phyloP scores from a whole-genome alignment of 2,113 vertebrate species.

The Takifugu flavidus region DNA sequence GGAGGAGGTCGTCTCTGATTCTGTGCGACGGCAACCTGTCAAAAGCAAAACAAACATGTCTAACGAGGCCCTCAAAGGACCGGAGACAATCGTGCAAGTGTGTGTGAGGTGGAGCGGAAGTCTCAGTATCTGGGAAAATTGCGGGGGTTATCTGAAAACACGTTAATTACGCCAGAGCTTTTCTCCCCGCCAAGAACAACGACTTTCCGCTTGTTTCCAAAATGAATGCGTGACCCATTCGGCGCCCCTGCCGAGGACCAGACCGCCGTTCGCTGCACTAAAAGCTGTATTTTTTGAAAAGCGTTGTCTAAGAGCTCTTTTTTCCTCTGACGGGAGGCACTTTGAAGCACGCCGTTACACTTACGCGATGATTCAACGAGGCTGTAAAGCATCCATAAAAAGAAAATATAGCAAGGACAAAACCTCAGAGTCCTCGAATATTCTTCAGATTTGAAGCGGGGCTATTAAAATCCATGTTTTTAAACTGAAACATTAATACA shows the following conservation, averaged over 20 bases:
- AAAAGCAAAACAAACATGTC: constrained; percentile 73
- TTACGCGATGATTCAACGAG: constrained; percentile 45
- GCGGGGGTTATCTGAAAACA: constrained; percentile 65
- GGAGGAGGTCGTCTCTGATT: constrained; percentile 36
- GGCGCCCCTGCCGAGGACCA: constrained; percentile 30
- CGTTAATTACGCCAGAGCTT: constrained; percentile 64
- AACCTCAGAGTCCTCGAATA: constrained; percentile 37
- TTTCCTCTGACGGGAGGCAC: constrained; percentile 22
- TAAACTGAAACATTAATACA: constrained; percentile 16
- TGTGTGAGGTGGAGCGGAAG: constrained; percentile 50
- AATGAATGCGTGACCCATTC: constrained; percentile 60
- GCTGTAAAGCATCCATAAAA: constrained; percentile 43
- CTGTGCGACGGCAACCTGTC: constrained; percentile 62
- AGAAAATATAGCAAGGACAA: constrained; percentile 30
- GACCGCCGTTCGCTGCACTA: constrained; percentile 61
- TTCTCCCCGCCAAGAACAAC: constrained; percentile 48
- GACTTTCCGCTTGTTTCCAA: constrained; percentile 58
- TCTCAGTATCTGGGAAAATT: constrained; percentile 56
- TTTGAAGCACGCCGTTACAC: constrained; percentile 42
- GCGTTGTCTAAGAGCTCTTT: constrained; percentile 55
- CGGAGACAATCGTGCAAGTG: constrained; percentile 51
- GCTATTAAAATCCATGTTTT: constrained; percentile 37
- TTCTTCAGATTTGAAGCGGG: constrained; percentile 26
- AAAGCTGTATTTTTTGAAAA: constrained; percentile 58
- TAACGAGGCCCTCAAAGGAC: constrained; percentile 70